Evolutionary conservation across 2,888 invertebrate species (phyloP).

Genomic region (Stenodera caucasica): DNA sequence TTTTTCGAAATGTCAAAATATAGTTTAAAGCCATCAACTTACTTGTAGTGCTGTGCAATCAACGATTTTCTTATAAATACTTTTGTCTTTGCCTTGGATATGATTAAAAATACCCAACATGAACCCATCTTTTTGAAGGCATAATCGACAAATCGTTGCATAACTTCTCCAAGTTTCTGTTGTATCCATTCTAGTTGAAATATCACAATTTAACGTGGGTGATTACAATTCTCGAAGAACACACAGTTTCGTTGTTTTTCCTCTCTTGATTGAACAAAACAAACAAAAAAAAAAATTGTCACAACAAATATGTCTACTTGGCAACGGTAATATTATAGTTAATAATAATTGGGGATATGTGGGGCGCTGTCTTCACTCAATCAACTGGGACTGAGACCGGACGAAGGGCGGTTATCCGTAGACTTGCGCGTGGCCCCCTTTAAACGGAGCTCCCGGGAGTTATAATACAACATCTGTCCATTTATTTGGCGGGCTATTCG

Average conservation of each 20-base stretch:
- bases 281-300: conserved; percentile 23
- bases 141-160: conserved; percentile 68
- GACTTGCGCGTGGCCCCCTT: conserved; percentile 55
- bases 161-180: conserved; percentile 61
- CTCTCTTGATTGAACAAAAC: too few relatives aligned
- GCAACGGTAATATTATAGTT: conserved; percentile 29
- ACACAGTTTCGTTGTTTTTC: too few relatives aligned
- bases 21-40: conserved; percentile 28
- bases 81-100: conserved; percentile 54
- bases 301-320: conserved; percentile 33
- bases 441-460: conserved; percentile 46
- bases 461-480: conserved; percentile 29
- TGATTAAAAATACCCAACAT: conserved; percentile 67
- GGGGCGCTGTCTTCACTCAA: conserved; percentile 58
- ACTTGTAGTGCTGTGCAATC: conserved; percentile 56
- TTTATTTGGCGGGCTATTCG: conserved; percentile 37
- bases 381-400: conserved; percentile 55
- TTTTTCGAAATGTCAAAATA: too few relatives aligned
- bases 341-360: conserved; percentile 39
- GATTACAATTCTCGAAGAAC: too few relatives aligned
- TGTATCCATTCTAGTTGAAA: conserved; percentile 33
- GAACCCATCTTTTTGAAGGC: conserved; percentile 65
- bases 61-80: conserved; percentile 55
- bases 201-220: conserved; percentile 5
- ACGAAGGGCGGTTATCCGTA: conserved; percentile 51